Conservation (phyloP, 1,140 invertebrate genomes). For the Anoplophora glabripennis region DNA sequence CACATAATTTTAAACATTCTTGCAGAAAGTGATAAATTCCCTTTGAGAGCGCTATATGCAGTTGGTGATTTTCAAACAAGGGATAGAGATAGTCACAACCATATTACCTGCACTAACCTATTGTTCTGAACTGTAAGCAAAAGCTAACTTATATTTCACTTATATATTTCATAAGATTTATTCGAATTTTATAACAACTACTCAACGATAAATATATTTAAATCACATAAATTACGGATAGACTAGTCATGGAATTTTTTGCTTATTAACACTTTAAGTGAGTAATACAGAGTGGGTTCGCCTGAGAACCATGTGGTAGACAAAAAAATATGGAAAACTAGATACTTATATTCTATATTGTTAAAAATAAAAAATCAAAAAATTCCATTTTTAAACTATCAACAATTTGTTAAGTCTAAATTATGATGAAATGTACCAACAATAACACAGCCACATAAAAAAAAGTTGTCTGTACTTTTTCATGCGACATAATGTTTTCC, state of each 20-base stretch:
- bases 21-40: too few species aligned
- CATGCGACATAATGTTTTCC: too few species aligned
- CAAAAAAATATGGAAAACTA: neutral
- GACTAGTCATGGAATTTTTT: too few species aligned
- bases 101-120: slow-evolving; percentile 17
- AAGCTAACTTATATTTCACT: slow-evolving; percentile 17
- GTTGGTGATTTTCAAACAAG: slow-evolving; percentile 6
- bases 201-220: slow-evolving; percentile 19
- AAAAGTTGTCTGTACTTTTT: too few species aligned
- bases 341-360: too few species aligned
- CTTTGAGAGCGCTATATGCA: neutral
- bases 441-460: too few species aligned
- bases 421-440: slow-evolving; percentile 11
- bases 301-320: neutral
- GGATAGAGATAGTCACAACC: slow-evolving; percentile 13
- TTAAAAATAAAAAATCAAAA: too few species aligned
- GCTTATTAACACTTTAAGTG: neutral
- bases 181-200: slow-evolving; percentile 23
- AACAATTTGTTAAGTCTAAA: slow-evolving; percentile 14
- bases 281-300: neutral
- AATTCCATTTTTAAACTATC: slow-evolving; percentile 9
- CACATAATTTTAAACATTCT: too few species aligned
- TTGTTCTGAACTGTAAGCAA: slow-evolving; percentile 23
- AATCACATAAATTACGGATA: neutral
- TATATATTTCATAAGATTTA: slow-evolving; percentile 22